Base-by-base conservation (phyloP, 1,140 invertebrate genomes). In the Protaetia brevitarsis region DNA sequence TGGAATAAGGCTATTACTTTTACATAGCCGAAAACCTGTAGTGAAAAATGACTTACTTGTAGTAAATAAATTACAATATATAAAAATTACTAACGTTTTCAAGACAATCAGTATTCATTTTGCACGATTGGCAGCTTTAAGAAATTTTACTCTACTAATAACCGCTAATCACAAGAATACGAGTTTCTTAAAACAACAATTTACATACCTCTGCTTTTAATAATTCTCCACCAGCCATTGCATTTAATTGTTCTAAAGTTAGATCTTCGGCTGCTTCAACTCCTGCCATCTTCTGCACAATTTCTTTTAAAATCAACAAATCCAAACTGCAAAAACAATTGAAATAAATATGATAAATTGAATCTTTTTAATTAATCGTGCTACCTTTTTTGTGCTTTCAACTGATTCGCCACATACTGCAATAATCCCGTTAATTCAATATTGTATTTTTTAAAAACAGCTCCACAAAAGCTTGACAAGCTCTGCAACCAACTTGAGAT, bases 241-340 rank as follows among this genome's bases (percentile, higher is more conserved):
- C 95, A 75, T 97, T 93, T 41, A 99, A 77, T 81, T 99, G 97
- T 76, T 99, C 96, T 31, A 89, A 83, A 0, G 97, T 99, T 84
- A 98, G 92, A 81, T 98, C 96, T 79, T 98, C 95, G 5, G 91
- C 89, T 3, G 96, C 90, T 82, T 99, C 97, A 67, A 99, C 95
- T 1, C 97, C 97, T 10, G 96, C 93, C 96, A 99, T 99, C 84
- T 98, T 99, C 81, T 98, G 95, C 63, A 99, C 93, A 71, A 99
- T 94, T 82, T 99, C 98, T 80, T 98, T 95, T 45, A 99, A 80
- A 71, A 99, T 91, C 21, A 99, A 81, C 67, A 99, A 82, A 83
- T 98, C 96, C 79, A 96, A 86, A 81, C 94, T 94, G 79, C 63
- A 85, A 83, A 73, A 62, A 56, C 31, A 26, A 11, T 27, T 27